Evolutionary conservation across 23 tunicate species (phyloP).

Genomic region (Halocynthia roretzi): DNA sequence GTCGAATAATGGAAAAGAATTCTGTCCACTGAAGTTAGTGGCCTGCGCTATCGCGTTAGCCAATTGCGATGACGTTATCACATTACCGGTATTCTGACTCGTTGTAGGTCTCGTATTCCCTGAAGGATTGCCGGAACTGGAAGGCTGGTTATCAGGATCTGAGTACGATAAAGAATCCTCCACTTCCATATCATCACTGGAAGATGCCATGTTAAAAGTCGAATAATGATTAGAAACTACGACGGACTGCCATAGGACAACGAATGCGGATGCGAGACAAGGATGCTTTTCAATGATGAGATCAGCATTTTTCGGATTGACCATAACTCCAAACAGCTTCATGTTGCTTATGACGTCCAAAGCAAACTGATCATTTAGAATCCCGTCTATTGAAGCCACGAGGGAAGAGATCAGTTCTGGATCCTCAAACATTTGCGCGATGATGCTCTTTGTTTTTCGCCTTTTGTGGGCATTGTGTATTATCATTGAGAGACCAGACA

Average conservation of each 20-base stretch:
- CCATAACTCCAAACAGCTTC: constrained; percentile 7
- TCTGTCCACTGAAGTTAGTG: not conserved
- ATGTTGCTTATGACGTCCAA: constrained; percentile 4
- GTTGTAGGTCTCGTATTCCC: not conserved
- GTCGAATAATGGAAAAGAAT: not conserved
- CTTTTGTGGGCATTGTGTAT: not conserved
- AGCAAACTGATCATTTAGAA: constrained; percentile 9
- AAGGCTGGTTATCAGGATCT: not conserved
- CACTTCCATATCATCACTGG: not conserved
- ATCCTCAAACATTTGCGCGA: constrained; percentile 3
- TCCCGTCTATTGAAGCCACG: not conserved
- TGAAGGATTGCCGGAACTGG: not conserved
- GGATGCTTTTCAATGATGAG: constrained; percentile 12
- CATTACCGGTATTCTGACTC: not conserved
- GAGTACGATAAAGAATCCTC: not conserved
- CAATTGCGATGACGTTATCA: constrained; percentile 20
- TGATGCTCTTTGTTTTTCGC: not conserved
- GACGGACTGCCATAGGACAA: not conserved
- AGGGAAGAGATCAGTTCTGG: not conserved
- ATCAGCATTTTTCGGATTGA: constrained; percentile 1
- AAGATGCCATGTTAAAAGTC: not conserved
- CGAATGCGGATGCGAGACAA: constrained; percentile 15
- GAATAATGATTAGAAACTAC: constrained; percentile 13
- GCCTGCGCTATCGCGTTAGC: constrained; percentile 19
- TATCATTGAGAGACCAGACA: constrained; percentile 8